Evolutionary conservation across 2,113 vertebrate genomes (phyloP).

Genomic region (Lanius collurio): DNA sequence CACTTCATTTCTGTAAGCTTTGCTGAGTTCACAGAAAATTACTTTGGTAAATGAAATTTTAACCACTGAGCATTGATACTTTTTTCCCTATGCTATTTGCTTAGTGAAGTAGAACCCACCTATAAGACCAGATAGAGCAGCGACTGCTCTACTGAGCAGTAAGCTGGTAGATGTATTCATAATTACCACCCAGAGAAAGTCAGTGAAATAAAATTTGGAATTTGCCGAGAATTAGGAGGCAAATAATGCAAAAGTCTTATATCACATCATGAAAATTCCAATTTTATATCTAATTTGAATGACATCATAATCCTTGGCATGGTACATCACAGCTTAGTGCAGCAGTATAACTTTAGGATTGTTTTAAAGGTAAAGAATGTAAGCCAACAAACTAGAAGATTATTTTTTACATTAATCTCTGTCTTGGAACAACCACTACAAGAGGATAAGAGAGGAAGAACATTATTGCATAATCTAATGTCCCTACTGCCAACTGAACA

Average conservation of each 20-base stretch:
- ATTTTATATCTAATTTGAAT: neutral
- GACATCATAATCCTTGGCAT: neutral
- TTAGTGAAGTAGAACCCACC: neutral
- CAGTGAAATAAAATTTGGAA: neutral
- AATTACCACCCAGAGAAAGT: neutral
- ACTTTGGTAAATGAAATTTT: neutral
- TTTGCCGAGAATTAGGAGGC: neutral
- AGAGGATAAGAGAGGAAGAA: neutral
- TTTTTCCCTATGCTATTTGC: neutral
- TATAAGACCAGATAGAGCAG: neutral
- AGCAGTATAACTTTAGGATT: neutral
- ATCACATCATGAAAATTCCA: neutral
- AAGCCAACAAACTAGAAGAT: neutral
- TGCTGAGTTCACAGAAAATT: neutral
- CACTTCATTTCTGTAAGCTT: neutral
- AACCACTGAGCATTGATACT: neutral
- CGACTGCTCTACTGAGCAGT: neutral
- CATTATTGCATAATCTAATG: neutral
- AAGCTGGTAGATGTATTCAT: neutral
- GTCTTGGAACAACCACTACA: neutral
- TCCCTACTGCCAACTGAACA: accelerated
- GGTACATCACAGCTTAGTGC: neutral
- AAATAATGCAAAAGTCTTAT: neutral
- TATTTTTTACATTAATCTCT: neutral
- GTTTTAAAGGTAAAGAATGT: neutral